Evolutionary conservation across 2,888 invertebrate species (phyloP), one percentile per base, ranked within the genome.

Genomic region (Diarsia rubi): DNA sequence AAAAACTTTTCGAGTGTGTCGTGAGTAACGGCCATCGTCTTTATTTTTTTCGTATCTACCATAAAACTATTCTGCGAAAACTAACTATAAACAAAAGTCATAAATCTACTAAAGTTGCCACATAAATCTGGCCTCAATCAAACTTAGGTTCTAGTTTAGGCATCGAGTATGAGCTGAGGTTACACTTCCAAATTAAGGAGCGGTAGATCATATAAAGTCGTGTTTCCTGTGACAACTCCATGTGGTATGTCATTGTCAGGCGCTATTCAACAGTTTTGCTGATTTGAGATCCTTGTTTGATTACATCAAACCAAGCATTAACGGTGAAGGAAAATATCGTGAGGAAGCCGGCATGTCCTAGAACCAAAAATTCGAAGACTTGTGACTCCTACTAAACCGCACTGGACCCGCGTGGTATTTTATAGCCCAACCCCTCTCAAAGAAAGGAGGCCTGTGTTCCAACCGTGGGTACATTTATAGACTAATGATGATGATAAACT

Each of bases 51-150:
- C 45, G 44, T 42, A 42, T 60, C 65, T 47, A 59, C 70, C 52
- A 49, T 75, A 75, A 79, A 79, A 75, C 71, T 78, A 82, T 65
- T 49, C 27, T 24, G 42, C 64, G 27, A 73, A 80, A 78, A 74
- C 79, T 67, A 79, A 37, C 60, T 69, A 64, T 11, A 66, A 86
- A 88, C 74, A 86, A 88, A 60, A 64, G 42, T 69, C 70, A 87
- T 88, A 88, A 86, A 86, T 87, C 64, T 24, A 63, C 19, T 47
- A 45, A 86, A 87, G 78, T 87, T 79, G 47, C 42, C 54, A 69
- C 77, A 86, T 87, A 87, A 88, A 87, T 87, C 85, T 80, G 63
- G 71, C 44, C 57, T 81, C 86, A 81, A 88, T 84, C 88, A 86
- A 84, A 88, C 86, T 87, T 82, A 68, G 69, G 69, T 73, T 57